Conservation (phyloP, 92 coral and sea anemone genomes). For the Diadumene lineata region DNA sequence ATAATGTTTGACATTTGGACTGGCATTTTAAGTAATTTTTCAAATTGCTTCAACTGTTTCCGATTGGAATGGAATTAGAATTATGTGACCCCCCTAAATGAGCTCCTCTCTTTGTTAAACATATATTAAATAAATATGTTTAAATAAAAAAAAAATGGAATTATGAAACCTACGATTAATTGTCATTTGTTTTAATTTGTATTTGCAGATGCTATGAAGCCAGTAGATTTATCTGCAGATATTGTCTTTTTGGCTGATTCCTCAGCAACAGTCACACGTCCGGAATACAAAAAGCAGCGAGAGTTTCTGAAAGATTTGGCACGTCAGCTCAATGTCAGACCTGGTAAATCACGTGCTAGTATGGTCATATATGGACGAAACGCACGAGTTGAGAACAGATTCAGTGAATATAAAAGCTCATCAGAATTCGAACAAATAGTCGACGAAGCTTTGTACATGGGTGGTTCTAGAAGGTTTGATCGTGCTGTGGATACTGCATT, state of each 20-base stretch:
- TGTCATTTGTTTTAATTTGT: no score
- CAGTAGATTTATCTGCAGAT: constrained; percentile 53
- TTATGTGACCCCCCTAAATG: no score
- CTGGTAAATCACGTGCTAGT: constrained; percentile 73
- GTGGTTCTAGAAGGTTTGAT: constrained; percentile 72
- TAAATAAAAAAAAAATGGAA: no score
- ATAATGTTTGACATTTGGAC: no score
- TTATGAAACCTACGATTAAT: no score
- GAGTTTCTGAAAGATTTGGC: constrained; percentile 65
- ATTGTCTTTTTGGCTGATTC: constrained; percentile 81
- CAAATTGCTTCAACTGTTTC: no score
- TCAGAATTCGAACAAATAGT: constrained; percentile 50
- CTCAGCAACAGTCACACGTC: constrained; percentile 58
- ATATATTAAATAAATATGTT: no score
- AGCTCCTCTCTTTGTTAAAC: no score
- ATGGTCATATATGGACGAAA: constrained; percentile 69
- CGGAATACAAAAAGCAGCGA: constrained; percentile 52
- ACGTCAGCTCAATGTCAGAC: constrained; percentile 53
- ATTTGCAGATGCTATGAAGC: constrained; percentile 22
- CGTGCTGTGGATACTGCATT: constrained; percentile 66
- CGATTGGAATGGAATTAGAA: no score
- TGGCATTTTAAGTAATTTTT: no score
- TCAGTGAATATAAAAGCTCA: constrained; percentile 54
- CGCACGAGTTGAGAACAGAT: constrained; percentile 53
- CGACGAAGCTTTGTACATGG: constrained; percentile 61